phyloP scores from a whole-genome alignment of 2,888 invertebrate genomes.

The Xylophagus ater region DNA sequence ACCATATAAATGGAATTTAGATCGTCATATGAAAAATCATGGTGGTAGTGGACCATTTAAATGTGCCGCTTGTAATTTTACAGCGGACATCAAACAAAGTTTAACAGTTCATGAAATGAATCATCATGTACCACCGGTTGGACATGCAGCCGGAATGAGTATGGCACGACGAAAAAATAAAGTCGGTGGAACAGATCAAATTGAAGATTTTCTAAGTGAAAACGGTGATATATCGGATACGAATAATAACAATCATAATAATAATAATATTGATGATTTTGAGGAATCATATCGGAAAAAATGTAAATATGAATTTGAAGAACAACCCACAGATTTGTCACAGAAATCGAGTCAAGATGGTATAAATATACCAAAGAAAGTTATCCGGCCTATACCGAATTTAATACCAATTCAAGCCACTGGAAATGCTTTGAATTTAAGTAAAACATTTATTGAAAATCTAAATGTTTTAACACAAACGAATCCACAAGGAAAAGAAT shows the following conservation, averaged over 20 bases:
- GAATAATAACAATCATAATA: conserved; percentile 21
- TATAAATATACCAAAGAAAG: conserved; percentile 36
- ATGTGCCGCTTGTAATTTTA: conserved; percentile 80
- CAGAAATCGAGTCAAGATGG: conserved; percentile 37
- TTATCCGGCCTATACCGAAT: conserved; percentile 58
- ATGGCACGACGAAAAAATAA: conserved; percentile 56
- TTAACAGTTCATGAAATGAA: conserved; percentile 86
- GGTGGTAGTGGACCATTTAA: conserved; percentile 74
- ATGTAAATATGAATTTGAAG: conserved; percentile 31
- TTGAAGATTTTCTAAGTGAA: conserved; percentile 21
- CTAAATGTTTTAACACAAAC: neutral
- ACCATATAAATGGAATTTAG: conserved; percentile 86
- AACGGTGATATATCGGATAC: conserved; percentile 13
- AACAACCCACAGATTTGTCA: conserved; percentile 35
- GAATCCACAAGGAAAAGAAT: conserved; percentile 30
- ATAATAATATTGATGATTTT: conserved; percentile 35
- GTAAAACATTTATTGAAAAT: conserved; percentile 31
- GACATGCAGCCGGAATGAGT: conserved; percentile 47
- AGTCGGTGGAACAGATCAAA: conserved; percentile 57
- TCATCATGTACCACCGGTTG: conserved; percentile 73
- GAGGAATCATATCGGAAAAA: conserved; percentile 24
- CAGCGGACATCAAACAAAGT: conserved; percentile 84
- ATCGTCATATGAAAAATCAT: conserved; percentile 87
- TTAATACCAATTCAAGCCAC: conserved; percentile 55
- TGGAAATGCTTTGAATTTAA: conserved; percentile 32